phyloP scores from a whole-genome alignment of 2,888 invertebrate species.

The Apamea anceps region DNA sequence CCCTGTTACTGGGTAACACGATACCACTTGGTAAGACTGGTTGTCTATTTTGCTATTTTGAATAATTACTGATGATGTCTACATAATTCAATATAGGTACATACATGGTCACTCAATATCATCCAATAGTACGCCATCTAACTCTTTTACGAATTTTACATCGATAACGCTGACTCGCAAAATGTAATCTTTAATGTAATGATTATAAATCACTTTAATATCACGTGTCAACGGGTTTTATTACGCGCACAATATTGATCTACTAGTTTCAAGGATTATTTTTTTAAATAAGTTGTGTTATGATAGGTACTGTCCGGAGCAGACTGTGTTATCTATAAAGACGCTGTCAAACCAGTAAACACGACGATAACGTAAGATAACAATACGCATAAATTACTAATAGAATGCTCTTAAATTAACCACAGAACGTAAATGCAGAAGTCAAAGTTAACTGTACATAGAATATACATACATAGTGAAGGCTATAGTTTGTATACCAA shows the following conservation, averaged over 20 bases:
- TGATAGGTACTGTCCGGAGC: slow-evolving; percentile 40
- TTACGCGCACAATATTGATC: slow-evolving; percentile 10
- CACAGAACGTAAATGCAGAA: slow-evolving; percentile 21
- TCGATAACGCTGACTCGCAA: slow-evolving; percentile 7
- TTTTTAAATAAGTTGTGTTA: slow-evolving; percentile 29
- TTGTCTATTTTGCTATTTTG: background rate
- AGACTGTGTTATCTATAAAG: slow-evolving; percentile 78
- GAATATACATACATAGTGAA: background rate
- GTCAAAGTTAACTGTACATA: background rate
- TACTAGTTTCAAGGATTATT: slow-evolving; percentile 38
- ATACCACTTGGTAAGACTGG: background rate
- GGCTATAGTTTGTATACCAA: background rate
- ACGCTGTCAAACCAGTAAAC: slow-evolving; percentile 83
- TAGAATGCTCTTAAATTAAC: slow-evolving; percentile 49
- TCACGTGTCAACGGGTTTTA: background rate
- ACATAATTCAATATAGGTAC: background rate
- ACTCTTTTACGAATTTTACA: slow-evolving; percentile 9
- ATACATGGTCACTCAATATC: background rate
- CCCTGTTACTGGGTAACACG: background rate
- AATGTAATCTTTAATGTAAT: slow-evolving; percentile 13
- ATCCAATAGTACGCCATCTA: background rate
- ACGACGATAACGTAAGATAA: slow-evolving; percentile 75
- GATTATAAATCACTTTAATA: slow-evolving; percentile 26
- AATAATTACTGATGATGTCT: background rate
- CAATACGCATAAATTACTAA: slow-evolving; percentile 56